Base-by-base conservation (phyloP, 37 sponge, comb jelly and placozoan genomes). In the Tethya wilhelma region DNA sequence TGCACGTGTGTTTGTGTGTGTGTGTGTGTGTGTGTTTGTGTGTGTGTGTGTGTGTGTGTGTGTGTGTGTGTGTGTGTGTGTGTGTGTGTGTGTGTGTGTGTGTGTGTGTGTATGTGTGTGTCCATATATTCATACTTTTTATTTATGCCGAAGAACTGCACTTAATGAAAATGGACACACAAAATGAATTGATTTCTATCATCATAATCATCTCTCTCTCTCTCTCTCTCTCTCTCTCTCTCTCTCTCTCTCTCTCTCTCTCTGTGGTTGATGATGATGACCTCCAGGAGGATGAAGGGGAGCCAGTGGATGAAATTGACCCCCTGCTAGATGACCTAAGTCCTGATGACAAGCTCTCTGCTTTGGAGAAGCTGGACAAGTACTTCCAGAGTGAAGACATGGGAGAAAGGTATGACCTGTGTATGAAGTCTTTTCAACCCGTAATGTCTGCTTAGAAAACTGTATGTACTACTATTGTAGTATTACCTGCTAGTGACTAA, bases 341-440 rank as follows among this genome's bases (percentile, higher is more conserved):
- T 23, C 75, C 69, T 38, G 84, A 74, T 44, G 86, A 81, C 49
- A 43, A 39, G 19, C 82, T 85, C 4, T 37, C 44, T 34, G 78
- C 91, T 6, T 64, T 90, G 36, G 82, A 85, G 67, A 85, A 49
- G 34, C n/a, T 90, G 36, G 78, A 80, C 40, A 81, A 71, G 49
- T 90, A 82, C 78, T 80, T 58, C 36, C 75, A 80, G 37, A 80
- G 78, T 49, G 91, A 90, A 31, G 82, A 85, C 20, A 25, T 76
- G 2, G 58, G 57, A 38, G 86, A 90, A 19, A 90, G 90, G 90
- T 80, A 0, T 22, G 78, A 25, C 26, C 9, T 57, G 6, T 39
- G 30, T n/a, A n/a, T n/a, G n/a, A n/a, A n/a, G n/a, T n/a, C n/a
- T n/a, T n/a, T n/a, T n/a, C n/a, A n/a, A n/a, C 22, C 12, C 12